phyloP scores from a whole-genome alignment of 2,888 invertebrate genomes.

The Polydrusus cervinus region DNA sequence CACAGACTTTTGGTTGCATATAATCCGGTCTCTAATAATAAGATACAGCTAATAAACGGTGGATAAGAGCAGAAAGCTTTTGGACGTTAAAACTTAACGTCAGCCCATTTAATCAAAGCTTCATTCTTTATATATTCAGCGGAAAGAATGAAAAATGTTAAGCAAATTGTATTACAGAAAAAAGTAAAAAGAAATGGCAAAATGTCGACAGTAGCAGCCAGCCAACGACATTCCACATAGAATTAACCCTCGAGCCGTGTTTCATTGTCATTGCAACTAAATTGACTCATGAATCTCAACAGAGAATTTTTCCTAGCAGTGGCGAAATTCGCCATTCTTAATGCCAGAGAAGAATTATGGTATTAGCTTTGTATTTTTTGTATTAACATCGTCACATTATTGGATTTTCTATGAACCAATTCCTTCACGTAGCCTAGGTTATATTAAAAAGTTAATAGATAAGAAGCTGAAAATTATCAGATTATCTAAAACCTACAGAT shows the following conservation, averaged over 20 bases:
- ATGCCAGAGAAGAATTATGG: constrained; percentile 57
- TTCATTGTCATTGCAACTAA: constrained; percentile 69
- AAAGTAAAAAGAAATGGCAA: constrained; percentile 29
- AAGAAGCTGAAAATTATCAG: too few species aligned
- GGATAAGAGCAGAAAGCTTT: background rate
- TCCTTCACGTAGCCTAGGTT: constrained; percentile 17
- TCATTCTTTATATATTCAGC: background rate
- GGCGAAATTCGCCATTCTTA: constrained; percentile 57
- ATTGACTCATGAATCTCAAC: constrained; percentile 70
- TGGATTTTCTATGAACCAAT: constrained; percentile 46
- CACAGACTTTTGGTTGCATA: too few species aligned
- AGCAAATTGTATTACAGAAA: constrained; percentile 23
- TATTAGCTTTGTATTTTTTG: constrained; percentile 58
- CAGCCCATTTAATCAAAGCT: constrained; percentile 3
- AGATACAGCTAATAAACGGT: too few species aligned
- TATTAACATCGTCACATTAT: constrained; percentile 55
- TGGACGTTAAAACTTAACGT: constrained; percentile 6
- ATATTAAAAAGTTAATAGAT: background rate
- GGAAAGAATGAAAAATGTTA: constrained; percentile 21
- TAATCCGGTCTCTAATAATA: too few species aligned
- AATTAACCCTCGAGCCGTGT: constrained; percentile 63
- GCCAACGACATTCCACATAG: constrained; percentile 60
- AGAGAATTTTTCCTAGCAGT: constrained; percentile 60
- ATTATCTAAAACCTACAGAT: too few species aligned
- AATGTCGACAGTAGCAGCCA: constrained; percentile 38